A percentile compares a stretch with the other conserved stretches of the same genome.
These are phyloP conservation scores for Puntigrus tetrazona DNA, from an alignment of 2,113 vertebrate genomes.

Conservation along the genomic window DNA sequence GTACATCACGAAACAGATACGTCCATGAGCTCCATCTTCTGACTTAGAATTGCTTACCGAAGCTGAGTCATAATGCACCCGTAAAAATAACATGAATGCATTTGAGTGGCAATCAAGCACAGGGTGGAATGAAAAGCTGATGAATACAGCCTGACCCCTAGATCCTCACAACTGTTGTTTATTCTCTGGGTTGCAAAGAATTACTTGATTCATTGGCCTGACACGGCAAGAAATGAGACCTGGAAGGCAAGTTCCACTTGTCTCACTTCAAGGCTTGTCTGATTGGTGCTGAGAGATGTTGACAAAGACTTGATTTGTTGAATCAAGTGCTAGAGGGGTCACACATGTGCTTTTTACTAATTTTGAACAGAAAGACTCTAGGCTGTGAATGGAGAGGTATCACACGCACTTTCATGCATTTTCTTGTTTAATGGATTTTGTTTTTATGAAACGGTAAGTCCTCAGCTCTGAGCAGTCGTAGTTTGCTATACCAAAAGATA, in stretches of 20 bases:
- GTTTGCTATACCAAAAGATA: not conserved
- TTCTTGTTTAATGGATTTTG: not conserved
- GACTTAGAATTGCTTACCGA: not conserved
- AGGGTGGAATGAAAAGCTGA: not conserved
- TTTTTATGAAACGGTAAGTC: not conserved
- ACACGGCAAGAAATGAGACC: not conserved
- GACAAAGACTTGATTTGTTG: not conserved
- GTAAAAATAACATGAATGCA: not conserved
- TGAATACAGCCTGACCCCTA: not conserved
- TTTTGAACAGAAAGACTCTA: not conserved
- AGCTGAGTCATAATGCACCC: not conserved
- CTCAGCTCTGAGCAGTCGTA: not conserved
- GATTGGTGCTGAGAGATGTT: not conserved
- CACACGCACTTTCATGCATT: not conserved
- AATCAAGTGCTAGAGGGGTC: not conserved
- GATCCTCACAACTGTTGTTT: not conserved
- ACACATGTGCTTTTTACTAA: not conserved
- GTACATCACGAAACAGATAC: not conserved
- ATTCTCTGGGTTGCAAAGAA: not conserved
- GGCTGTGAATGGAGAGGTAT: not conserved
- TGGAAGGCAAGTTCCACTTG: not conserved
- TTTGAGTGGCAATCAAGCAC: not conserved
- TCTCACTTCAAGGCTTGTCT: not conserved
- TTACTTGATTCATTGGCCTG: constrained; percentile 9
- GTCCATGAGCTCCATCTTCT: not conserved